phyloP scores from a whole-genome alignment of 2,797 vertebrate species.

The Tragopan temminckii region DNA sequence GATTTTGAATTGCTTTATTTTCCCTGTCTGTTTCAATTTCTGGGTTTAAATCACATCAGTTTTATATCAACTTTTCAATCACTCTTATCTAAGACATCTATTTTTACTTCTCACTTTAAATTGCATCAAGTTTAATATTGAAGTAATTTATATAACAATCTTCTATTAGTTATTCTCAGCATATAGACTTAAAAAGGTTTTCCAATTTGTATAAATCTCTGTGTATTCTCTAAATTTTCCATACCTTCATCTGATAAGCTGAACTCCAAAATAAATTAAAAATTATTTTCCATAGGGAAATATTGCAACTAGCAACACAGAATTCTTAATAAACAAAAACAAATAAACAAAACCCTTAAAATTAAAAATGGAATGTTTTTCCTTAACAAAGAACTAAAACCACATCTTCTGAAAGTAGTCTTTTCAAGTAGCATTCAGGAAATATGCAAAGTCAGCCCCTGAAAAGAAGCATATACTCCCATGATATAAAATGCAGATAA shows the following conservation, averaged over 20 bases:
- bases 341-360: too few relatives aligned
- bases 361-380: not conserved
- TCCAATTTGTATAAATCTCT: conserved; percentile 5
- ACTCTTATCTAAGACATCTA: conserved; percentile 18
- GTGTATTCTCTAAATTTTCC: not conserved
- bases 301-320: not conserved
- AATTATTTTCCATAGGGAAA: not conserved
- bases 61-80: conserved; percentile 63
- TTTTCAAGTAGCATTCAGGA: conserved; percentile 1
- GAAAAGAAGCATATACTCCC: not conserved
- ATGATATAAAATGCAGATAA: not conserved
- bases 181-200: conserved; percentile 17
- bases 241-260: not conserved
- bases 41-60: conserved; percentile 41
- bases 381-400: not conserved
- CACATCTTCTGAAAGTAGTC: not conserved
- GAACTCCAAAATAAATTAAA: not conserved
- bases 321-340: not conserved
- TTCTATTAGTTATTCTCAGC: not conserved
- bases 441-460: conserved; percentile 11
- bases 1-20: conserved; percentile 52
- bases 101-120: conserved; percentile 59
- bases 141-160: conserved; percentile 24
- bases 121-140: conserved; percentile 11
- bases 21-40: conserved; percentile 36